Conservation (phyloP, 1,140 invertebrate genomes). For the Paraescarpia echinospica region DNA sequence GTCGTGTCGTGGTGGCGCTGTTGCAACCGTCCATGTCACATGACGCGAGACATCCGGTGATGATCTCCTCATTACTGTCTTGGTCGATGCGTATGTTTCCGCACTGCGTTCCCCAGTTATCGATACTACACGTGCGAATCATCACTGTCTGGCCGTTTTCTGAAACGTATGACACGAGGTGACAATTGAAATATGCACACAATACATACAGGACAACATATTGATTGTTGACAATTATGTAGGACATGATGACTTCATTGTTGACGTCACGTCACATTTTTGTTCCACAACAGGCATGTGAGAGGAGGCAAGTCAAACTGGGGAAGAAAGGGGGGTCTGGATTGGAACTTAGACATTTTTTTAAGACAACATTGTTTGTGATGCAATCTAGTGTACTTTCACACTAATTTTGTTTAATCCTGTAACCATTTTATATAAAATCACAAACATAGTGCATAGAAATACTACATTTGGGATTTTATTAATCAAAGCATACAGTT, state of each 20-base stretch:
- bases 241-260: neutral
- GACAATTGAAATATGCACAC: neutral
- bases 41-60: slow-evolving; percentile 39
- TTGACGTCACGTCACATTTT: neutral
- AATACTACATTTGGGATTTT: too few relatives aligned
- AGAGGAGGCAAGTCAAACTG: too few relatives aligned
- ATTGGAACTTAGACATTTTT: too few relatives aligned
- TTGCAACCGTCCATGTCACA: slow-evolving; percentile 44
- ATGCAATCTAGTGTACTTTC: too few relatives aligned
- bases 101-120: slow-evolving; percentile 47
- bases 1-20: slow-evolving; percentile 13
- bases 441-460: too few relatives aligned
- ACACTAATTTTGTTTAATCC: too few relatives aligned
- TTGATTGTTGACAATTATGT: neutral
- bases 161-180: slow-evolving; percentile 22
- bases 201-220: neutral
- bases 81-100: slow-evolving; percentile 41
- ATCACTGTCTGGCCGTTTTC: slow-evolving; percentile 40
- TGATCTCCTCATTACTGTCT: slow-evolving; percentile 17
- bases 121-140: slow-evolving; percentile 41
- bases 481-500: too few relatives aligned
- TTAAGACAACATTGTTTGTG: too few relatives aligned
- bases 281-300: neutral
- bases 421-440: too few relatives aligned
- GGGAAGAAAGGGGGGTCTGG: too few relatives aligned